These are phyloP conservation scores for Ifrita kowaldi DNA, from an alignment of 2,113 vertebrate species.

Conservation along the genomic window DNA sequence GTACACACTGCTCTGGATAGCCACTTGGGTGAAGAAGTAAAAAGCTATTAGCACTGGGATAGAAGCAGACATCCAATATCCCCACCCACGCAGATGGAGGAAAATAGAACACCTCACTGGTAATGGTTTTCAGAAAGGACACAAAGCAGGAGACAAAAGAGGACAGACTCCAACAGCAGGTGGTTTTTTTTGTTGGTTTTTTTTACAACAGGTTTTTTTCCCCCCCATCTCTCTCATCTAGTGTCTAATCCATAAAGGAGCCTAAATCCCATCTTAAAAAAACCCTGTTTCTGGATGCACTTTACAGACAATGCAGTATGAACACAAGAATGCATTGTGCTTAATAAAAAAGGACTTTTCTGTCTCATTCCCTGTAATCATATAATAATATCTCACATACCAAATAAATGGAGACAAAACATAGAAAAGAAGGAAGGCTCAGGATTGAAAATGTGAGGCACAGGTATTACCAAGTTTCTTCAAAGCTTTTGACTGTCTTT, in stretches of 20 bases:
- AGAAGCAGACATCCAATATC: background rate
- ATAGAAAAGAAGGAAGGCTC: background rate
- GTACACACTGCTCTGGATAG: background rate
- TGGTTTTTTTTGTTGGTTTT: too few relatives aligned
- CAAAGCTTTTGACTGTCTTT: background rate
- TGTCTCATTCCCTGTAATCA: background rate
- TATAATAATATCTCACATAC: background rate
- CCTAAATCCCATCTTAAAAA: background rate
- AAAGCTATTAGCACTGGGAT: conserved; percentile 14
- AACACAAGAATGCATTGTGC: background rate
- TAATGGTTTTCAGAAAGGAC: background rate
- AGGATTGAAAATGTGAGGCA: background rate
- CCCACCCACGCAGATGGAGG: conserved; percentile 19
- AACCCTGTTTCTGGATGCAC: background rate
- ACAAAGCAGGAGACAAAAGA: background rate
- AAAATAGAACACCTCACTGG: background rate
- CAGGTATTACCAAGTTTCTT: background rate
- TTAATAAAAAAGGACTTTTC: conserved; percentile 1
- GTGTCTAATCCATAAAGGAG: background rate
- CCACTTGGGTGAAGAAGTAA: background rate
- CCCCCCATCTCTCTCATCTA: background rate
- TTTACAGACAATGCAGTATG: background rate
- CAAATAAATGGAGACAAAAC: background rate
- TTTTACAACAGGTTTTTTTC: background rate
- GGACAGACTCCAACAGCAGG: background rate